phyloP scores from a whole-genome alignment of 2,888 invertebrate species.

The Ischnus inquisitorius region DNA sequence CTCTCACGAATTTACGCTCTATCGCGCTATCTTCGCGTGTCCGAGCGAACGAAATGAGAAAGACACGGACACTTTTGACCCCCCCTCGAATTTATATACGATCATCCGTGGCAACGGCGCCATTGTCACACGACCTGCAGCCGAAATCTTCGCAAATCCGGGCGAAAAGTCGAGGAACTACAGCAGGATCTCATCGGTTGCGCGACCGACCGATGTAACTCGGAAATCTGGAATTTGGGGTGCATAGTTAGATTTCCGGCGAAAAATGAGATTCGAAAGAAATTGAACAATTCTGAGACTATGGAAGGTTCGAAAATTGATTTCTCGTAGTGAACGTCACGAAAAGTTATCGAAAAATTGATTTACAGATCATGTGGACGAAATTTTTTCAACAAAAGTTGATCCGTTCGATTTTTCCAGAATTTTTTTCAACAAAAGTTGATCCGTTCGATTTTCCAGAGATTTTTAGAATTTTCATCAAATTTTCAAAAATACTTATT shows the following conservation, averaged over 20 bases:
- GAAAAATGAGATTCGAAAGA: too few species aligned
- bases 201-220: background rate
- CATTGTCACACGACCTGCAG: slow-evolving; percentile 67
- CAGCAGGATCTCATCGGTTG: slow-evolving; percentile 16
- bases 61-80: slow-evolving; percentile 55
- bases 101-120: slow-evolving; percentile 77
- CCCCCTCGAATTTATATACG: slow-evolving; percentile 79
- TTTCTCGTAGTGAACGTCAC: too few species aligned
- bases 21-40: slow-evolving; percentile 7
- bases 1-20: slow-evolving; percentile 55
- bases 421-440: too few species aligned
- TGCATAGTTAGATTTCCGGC: background rate
- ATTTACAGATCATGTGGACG: too few species aligned
- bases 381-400: too few species aligned
- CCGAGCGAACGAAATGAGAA: slow-evolving; percentile 53
- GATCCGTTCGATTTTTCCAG: too few species aligned
- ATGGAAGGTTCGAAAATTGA: too few species aligned
- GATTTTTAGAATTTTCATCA: too few species aligned
- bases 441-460: too few species aligned
- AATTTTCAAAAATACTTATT: too few species aligned
- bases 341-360: too few species aligned
- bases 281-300: too few species aligned
- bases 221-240: background rate
- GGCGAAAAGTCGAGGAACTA: slow-evolving; percentile 18
- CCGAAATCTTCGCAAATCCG: slow-evolving; percentile 63